Base-by-base conservation (phyloP, 2,797 vertebrate genomes). In the Onychomys torridus region DNA sequence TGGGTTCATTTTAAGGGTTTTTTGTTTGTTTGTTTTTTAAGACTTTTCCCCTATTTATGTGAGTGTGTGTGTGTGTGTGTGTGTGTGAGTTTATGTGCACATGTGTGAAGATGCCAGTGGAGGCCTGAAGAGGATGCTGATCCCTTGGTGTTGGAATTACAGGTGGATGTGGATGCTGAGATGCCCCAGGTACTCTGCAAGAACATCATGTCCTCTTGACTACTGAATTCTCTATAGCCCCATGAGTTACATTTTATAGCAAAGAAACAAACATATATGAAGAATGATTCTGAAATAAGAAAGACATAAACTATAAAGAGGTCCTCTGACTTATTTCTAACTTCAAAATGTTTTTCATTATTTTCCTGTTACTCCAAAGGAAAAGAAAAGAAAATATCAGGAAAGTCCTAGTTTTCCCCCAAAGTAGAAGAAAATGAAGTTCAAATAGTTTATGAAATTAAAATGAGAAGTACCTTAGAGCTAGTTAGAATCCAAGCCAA, bases 321-420 rank as follows among this genome's bases (percentile, higher is more conserved):
- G 23, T 65, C 59, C 19, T 43, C 11, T 76, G 77, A 11, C 27
- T 95, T 95, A 40, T 43, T 90, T 91, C 12, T 34, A 65, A 17
- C 17, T 91, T 78, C 65, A 83, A 95, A 76, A 13, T 59, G 76
- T 21, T 84, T 91, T 93, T 82, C 52, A 73, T 73, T 8, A 37
- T 96, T 78, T 85, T 11, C 2, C 86, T 34, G 61, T 52, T 32
- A 40, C 65, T 34, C 4, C 25, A 9, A n/a, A n/a, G n/a, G n/a
- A 5, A 27, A n/a, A 40, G 34, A 23, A 94, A 3, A 23, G 23
- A 59, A 96, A 96, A 29, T 83, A 65, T 69, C 37, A 59, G 19
- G 12, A 55, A 92, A 88, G 10, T 79, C 40, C 4, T 59, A 61
- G 82, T 43, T 76, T 32, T 37, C 21, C 29, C 23, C 13, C 1